phyloP scores from a whole-genome alignment of 2,888 invertebrate genomes.

The Aspidapion aeneum region DNA sequence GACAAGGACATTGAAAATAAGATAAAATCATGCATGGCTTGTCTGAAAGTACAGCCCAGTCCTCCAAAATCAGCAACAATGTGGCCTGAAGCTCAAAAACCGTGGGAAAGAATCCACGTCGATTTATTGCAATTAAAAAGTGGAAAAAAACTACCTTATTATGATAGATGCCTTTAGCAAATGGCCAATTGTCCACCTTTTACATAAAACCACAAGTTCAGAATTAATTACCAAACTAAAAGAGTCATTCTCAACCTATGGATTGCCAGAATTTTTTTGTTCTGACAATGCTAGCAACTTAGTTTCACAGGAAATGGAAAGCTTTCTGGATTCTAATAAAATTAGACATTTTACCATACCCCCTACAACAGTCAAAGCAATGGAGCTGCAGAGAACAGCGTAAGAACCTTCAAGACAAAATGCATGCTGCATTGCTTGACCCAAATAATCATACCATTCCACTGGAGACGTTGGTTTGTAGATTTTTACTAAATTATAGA shows the following conservation, averaged over 20 bases:
- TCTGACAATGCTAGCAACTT: constrained; percentile 6
- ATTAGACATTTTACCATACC: constrained; percentile 16
- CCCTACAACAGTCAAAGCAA: constrained; percentile 15
- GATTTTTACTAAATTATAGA: constrained; percentile 10
- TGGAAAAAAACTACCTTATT: no score
- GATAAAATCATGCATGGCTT: not conserved
- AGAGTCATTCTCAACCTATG: not conserved
- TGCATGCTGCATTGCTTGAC: not conserved
- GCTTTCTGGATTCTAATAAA: constrained; percentile 13
- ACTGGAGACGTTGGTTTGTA: not conserved
- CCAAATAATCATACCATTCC: not conserved
- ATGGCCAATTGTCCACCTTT: not conserved
- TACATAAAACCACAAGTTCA: not conserved
- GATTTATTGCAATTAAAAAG: no score
- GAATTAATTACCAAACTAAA: not conserved
- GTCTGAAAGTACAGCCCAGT: not conserved
- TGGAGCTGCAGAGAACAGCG: constrained; percentile 17
- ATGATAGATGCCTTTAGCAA: not conserved
- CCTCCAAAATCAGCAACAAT: not conserved
- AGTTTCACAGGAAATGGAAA: constrained; percentile 8
- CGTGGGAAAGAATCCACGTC: not conserved
- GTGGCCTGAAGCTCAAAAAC: not conserved
- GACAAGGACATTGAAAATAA: not conserved
- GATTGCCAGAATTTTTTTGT: not conserved
- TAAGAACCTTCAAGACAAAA: constrained; percentile 16